Percentiles rank a stretch among this genome's conserved stretches.
These are phyloP conservation scores for Heliothis subflexa DNA, from an alignment of 1,140 invertebrate genomes.

Conservation along the genomic window DNA sequence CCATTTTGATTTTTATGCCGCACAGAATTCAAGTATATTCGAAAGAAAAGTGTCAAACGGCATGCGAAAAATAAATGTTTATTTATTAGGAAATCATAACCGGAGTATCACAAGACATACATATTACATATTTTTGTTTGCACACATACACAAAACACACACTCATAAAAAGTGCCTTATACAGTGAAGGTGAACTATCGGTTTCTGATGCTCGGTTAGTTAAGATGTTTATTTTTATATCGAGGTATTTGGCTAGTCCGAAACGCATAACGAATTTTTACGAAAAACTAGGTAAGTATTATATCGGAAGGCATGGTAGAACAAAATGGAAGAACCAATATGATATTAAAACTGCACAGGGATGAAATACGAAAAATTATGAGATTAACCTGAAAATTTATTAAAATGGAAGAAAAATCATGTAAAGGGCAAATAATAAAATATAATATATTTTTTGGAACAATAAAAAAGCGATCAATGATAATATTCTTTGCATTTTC, in stretches of 20 bases:
- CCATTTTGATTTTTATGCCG: neutral
- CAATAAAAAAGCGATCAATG: no score
- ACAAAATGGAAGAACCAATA: slow-evolving; percentile 2
- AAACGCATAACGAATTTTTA: slow-evolving; percentile 56
- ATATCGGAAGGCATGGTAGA: slow-evolving; percentile 22
- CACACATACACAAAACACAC: neutral
- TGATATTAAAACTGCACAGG: slow-evolving; percentile 12
- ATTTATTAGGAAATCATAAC: slow-evolving; percentile 20
- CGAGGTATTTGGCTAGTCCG: slow-evolving; percentile 75
- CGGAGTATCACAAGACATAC: slow-evolving; percentile 12
- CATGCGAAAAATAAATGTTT: slow-evolving; percentile 29
- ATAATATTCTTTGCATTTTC: no score
- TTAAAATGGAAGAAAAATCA: no score
- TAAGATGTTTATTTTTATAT: slow-evolving; percentile 44
- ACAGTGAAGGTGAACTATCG: slow-evolving; percentile 19
- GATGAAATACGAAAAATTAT: neutral
- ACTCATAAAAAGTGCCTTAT: slow-evolving; percentile 13
- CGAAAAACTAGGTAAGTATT: slow-evolving; percentile 44
- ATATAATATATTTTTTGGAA: neutral
- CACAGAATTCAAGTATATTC: slow-evolving; percentile 7
- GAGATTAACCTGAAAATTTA: no score
- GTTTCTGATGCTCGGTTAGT: slow-evolving; percentile 71
- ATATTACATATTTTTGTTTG: slow-evolving; percentile 8
- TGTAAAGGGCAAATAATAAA: neutral
- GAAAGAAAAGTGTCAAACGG: slow-evolving; percentile 21